Percentiles rank a stretch among this genome's conserved stretches.
These are phyloP conservation scores for Macropus fuliginosus DNA, from an alignment of 2,797 vertebrate genomes.

Conservation along the genomic window DNA sequence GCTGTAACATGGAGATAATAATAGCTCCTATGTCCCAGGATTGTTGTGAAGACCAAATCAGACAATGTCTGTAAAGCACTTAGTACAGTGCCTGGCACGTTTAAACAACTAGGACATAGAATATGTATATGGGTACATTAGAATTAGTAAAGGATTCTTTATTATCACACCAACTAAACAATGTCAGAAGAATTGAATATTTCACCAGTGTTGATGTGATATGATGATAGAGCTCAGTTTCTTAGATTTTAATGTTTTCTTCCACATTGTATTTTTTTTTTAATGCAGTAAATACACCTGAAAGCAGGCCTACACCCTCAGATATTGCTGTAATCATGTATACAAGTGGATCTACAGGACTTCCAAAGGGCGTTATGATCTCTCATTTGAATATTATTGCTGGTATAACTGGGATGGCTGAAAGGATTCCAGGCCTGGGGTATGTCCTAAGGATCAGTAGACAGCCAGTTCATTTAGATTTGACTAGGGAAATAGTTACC, in stretches of 20 bases:
- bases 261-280: conserved; percentile 5
- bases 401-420: conserved; percentile 93
- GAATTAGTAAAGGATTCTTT: neutral
- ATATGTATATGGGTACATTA: neutral
- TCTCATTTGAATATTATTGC: conserved; percentile 96
- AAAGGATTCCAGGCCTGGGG: conserved; percentile 92
- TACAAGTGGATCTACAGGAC: conserved; percentile 95
- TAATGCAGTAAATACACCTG: conserved; percentile 85
- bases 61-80: neutral
- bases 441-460: conserved; percentile 70
- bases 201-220: neutral
- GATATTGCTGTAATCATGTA: conserved; percentile 98
- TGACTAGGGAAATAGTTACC: neutral
- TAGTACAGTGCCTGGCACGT: no score
- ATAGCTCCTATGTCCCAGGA: neutral
- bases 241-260: conserved; percentile 2
- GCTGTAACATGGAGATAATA: neutral
- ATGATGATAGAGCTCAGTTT: neutral
- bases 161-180: neutral
- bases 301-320: conserved; percentile 85
- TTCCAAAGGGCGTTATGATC: conserved; percentile 97
- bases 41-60: neutral
- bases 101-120: neutral
- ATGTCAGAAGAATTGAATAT: neutral
- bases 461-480: neutral